Evolutionary conservation across 2,888 invertebrate species (phyloP).

Genomic region (Lasius platythorax): DNA sequence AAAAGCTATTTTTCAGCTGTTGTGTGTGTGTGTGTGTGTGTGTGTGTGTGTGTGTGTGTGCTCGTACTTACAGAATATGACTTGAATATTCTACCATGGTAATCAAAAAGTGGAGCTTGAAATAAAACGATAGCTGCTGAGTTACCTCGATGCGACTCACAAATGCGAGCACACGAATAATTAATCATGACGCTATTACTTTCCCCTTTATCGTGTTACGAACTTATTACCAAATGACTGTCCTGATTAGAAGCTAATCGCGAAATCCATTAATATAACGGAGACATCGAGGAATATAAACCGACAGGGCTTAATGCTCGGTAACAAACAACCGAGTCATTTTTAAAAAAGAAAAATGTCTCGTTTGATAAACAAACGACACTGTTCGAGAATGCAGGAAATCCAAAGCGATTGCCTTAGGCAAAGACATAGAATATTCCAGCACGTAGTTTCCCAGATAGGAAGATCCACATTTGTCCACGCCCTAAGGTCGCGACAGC

Average conservation of each 20-base stretch:
- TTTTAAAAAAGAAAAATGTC: conserved; percentile 19
- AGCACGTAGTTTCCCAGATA: not conserved
- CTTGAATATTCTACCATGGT: not conserved
- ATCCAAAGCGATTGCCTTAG: conserved; percentile 22
- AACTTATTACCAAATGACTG: conserved; percentile 10
- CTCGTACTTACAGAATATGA: not conserved
- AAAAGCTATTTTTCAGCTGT: not conserved
- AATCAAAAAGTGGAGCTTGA: not conserved
- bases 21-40: not conserved
- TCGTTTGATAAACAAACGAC: conserved; percentile 28
- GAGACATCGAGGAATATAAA: not conserved
- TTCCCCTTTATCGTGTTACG: not conserved
- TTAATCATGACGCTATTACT: conserved; percentile 7
- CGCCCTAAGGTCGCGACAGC: conserved; percentile 19
- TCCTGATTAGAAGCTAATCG: conserved; percentile 11
- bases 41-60: not conserved
- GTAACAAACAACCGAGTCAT: not conserved
- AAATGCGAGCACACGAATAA: conserved; percentile 4
- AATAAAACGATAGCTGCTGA: not conserved
- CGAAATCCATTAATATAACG: not conserved
- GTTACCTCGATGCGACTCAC: not conserved
- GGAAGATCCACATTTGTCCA: conserved; percentile 18
- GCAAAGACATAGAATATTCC: conserved; percentile 44
- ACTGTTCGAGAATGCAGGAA: conserved; percentile 40
- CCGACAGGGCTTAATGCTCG: not conserved